Evolutionary conservation across 2,888 invertebrate species (phyloP).

Genomic region (Cheiracanthium punctorium): DNA sequence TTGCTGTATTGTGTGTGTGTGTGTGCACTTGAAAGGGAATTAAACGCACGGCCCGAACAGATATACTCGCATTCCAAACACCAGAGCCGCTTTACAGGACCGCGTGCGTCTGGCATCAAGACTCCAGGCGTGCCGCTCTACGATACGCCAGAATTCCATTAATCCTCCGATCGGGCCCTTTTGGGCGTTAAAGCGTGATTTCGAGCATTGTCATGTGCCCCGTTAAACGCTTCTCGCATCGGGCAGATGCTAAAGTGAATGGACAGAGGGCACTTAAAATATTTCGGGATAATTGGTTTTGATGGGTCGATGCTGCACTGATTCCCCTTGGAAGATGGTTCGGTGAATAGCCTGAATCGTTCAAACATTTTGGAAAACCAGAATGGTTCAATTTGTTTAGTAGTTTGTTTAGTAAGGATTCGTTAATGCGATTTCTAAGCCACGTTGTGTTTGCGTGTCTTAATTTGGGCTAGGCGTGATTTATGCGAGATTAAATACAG

Average conservation of each 20-base stretch:
- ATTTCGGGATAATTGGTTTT: background rate
- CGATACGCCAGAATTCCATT: constrained; percentile 31
- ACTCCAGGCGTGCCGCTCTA: background rate
- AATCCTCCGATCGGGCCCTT: constrained; percentile 38
- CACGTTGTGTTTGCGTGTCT: no score
- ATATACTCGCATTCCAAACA: constrained; percentile 8
- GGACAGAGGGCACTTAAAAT: background rate
- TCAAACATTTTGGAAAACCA: no score
- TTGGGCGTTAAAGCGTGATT: constrained; percentile 62
- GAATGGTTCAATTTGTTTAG: no score
- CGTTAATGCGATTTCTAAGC: no score
- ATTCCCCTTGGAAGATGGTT: background rate
- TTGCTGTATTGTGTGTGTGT: background rate
- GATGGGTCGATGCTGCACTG: background rate
- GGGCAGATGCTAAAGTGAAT: constrained; percentile 14
- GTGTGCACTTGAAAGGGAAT: background rate
- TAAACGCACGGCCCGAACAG: background rate
- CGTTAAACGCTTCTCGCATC: constrained; percentile 34
- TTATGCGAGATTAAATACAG: no score
- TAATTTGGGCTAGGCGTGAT: no score
- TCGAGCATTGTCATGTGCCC: constrained; percentile 25
- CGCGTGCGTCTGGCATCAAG: constrained; percentile 36
- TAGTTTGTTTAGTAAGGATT: no score
- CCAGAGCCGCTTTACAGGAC: background rate
- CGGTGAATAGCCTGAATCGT: no score